Conservation (phyloP, 2,888 invertebrate genomes). For the Acleris emargana region DNA sequence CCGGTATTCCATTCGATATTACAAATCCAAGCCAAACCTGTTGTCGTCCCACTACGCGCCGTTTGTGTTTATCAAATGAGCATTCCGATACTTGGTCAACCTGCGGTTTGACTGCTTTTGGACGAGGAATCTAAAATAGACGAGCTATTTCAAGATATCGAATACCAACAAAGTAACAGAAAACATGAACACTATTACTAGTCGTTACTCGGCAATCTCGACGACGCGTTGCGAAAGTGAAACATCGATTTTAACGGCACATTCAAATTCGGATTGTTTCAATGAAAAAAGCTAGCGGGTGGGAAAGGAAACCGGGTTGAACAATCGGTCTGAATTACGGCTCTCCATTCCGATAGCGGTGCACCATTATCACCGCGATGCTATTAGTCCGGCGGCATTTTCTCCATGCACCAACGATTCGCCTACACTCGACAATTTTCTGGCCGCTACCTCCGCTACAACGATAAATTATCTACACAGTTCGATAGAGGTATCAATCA, state of each 20-base stretch:
- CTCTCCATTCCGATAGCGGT: slow-evolving; percentile 59
- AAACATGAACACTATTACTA: slow-evolving; percentile 21
- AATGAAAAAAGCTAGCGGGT: slow-evolving; percentile 49
- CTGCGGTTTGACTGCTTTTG: slow-evolving; percentile 33
- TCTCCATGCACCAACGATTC: slow-evolving; percentile 41
- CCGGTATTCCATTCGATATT: slow-evolving; percentile 19
- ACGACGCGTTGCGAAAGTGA: slow-evolving; percentile 52
- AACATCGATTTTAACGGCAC: slow-evolving; percentile 44
- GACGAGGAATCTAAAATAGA: slow-evolving; percentile 18
- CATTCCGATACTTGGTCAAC: slow-evolving; percentile 37
- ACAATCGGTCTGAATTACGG: slow-evolving; percentile 60
- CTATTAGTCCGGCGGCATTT: slow-evolving; percentile 45
- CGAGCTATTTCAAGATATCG: slow-evolving; percentile 31
- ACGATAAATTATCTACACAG: slow-evolving; percentile 9
- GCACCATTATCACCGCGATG: slow-evolving; percentile 53
- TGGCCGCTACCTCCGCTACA: slow-evolving; percentile 32
- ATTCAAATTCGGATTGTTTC: slow-evolving; percentile 39
- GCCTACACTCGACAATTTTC: slow-evolving; percentile 37
- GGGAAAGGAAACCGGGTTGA: slow-evolving; percentile 63
- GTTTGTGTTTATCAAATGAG: slow-evolving; percentile 39
- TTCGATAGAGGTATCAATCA: slow-evolving; percentile 20
- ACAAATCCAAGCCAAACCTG: slow-evolving; percentile 34
- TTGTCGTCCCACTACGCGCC: slow-evolving; percentile 39
- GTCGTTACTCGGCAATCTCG: slow-evolving; percentile 30
- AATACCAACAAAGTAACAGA: slow-evolving; percentile 18